Conservation (phyloP, 2,888 invertebrate genomes). For the Melieria omissa region DNA sequence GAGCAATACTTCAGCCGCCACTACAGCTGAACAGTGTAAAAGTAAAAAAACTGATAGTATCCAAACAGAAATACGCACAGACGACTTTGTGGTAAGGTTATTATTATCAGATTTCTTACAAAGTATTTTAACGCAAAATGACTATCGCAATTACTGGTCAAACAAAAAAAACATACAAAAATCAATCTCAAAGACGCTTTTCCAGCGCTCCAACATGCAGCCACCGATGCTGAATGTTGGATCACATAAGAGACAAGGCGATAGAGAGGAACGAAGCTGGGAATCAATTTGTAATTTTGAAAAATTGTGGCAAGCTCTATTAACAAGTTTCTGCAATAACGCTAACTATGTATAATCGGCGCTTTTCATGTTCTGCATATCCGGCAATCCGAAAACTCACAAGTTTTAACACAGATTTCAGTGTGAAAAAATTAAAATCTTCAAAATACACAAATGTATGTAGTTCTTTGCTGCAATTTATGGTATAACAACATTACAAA, state of each 20-base stretch:
- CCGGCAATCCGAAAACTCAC: no score
- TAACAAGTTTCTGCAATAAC: no score
- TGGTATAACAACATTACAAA: no score
- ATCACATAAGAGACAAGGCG: no score
- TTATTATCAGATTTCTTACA: slow-evolving; percentile 66
- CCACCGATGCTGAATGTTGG: no score
- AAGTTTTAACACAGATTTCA: no score
- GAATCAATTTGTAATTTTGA: slow-evolving; percentile 42
- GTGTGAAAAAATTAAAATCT: no score
- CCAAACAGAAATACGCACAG: slow-evolving; percentile 76
- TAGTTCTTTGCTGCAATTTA: no score
- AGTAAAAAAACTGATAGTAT: slow-evolving; percentile 69
- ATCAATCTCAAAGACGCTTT: slow-evolving; percentile 36
- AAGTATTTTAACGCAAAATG: slow-evolving; percentile 38
- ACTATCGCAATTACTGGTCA: slow-evolving; percentile 40
- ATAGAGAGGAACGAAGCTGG: slow-evolving; percentile 33
- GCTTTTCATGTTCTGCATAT: no score
- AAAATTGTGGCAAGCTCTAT: not conserved
- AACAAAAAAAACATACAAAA: slow-evolving; percentile 42
- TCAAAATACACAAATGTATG: no score
- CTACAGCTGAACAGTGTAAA: slow-evolving; percentile 58
- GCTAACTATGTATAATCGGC: no score
- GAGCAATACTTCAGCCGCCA: slow-evolving; percentile 43
- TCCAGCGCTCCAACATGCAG: slow-evolving; percentile 7
- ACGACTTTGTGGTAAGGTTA: slow-evolving; percentile 75